phyloP scores from a whole-genome alignment of 2,113 vertebrate genomes.

The Callithrix jacchus region DNA sequence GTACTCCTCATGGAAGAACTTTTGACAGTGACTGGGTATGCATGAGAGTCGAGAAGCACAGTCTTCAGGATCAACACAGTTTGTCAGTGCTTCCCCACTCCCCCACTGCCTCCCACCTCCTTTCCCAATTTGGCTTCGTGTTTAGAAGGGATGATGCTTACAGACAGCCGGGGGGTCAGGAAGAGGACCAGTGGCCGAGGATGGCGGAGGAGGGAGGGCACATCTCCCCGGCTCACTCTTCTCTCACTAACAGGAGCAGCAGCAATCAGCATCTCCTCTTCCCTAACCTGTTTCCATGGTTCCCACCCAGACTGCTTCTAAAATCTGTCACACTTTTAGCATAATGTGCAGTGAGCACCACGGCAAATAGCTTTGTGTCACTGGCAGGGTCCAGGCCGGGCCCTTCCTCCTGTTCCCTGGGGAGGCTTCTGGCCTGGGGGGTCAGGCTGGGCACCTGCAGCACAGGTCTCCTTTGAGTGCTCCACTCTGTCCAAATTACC shows the following conservation, averaged over 20 bases:
- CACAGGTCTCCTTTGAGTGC: constrained; percentile 1
- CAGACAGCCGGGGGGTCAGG: background rate
- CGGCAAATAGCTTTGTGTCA: constrained; percentile 53
- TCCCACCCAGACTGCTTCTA: constrained; percentile 69
- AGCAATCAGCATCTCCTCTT: constrained; percentile 61
- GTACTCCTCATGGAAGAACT: background rate
- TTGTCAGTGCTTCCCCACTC: background rate
- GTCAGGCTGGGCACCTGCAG: constrained; percentile 46
- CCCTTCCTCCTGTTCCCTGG: constrained; percentile 39
- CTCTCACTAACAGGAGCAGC: background rate
- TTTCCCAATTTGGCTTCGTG: background rate
- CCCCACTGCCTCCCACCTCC: background rate
- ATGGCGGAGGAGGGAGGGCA: background rate
- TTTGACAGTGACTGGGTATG: fast-evolving
- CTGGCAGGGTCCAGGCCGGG: constrained; percentile 21
- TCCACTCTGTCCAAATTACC: constrained; percentile 59
- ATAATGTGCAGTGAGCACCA: constrained; percentile 59
- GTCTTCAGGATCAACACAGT: background rate
- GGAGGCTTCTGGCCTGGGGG: constrained; percentile 10
- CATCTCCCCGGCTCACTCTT: background rate
- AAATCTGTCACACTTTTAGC: constrained; percentile 73
- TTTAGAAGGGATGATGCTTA: background rate
- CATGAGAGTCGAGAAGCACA: background rate
- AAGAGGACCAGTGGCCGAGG: background rate
- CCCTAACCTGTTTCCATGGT: constrained; percentile 77